Evolutionary conservation across 2,888 invertebrate genomes (phyloP).

Genomic region (Caenorhabditis macrosperma): DNA sequence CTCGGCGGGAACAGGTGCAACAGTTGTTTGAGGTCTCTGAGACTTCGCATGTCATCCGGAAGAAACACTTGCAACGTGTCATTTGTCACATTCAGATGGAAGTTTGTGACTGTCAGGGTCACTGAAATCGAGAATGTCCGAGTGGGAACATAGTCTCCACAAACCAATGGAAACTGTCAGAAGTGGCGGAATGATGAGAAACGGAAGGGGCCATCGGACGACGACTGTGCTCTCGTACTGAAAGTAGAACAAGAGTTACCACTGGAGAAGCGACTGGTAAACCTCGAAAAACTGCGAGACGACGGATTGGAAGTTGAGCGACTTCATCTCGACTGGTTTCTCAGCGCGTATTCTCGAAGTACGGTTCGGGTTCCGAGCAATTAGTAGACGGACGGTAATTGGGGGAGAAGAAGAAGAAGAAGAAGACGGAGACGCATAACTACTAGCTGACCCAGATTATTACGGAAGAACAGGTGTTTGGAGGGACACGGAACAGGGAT

Average conservation of each 20-base stretch:
- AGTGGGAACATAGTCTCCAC: constrained; percentile 7
- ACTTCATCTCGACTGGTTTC: constrained; percentile 32
- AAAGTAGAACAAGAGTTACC: constrained; percentile 34
- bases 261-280: background rate
- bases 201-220: constrained; percentile 77
- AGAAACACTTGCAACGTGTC: constrained; percentile 76
- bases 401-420: background rate
- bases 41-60: constrained; percentile 77
- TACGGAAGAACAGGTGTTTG: constrained; percentile 41
- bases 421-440: constrained; percentile 7
- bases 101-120: constrained; percentile 57
- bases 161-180: constrained; percentile 65
- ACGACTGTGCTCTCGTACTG: constrained; percentile 76
- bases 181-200: constrained; percentile 73
- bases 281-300: constrained; percentile 79
- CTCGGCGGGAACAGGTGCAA: constrained; percentile 75
- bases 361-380: constrained; percentile 49
- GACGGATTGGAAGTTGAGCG: constrained; percentile 73
- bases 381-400: constrained; percentile 31
- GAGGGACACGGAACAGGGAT: background rate
- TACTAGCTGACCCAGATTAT: constrained; percentile 52
- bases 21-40: constrained; percentile 72
- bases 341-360: constrained; percentile 23
- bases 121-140: constrained; percentile 50
- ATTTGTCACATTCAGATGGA: constrained; percentile 67